Base-by-base conservation (phyloP, 2,888 invertebrate genomes). In the Clostera curtula region DNA sequence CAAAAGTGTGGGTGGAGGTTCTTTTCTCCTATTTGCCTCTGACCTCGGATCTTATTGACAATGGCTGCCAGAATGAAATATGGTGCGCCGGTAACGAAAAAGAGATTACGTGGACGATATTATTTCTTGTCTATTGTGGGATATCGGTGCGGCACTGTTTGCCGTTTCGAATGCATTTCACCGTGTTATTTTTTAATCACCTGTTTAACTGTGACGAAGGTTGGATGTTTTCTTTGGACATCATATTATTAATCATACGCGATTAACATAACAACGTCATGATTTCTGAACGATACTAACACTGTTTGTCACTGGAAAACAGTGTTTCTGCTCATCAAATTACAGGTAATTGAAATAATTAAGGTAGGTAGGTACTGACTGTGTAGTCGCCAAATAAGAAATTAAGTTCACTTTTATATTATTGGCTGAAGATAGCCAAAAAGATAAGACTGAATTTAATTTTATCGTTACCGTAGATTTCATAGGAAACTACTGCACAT, bases 21-120 rank as follows among this genome's bases (percentile, higher is more conserved):
- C 63, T 76, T 79, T 80, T 79, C 68, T 79, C 65, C 69, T 76
- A 74, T 77, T 80, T 80, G 80, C 75, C 74, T 71, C 72, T 76
- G 80, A 80, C 80, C 80, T 74, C 79, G 69, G 69, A 53, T 66
- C 61, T 62, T 76, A 79, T 79, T 80, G 80, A 82, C 83, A 83
- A 83, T 80, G 70, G 72, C 77, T 79, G 77, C 75, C 79, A 72
- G 75, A 70, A 82, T 82, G 80, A 83, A 80, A 79, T 82, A 83
- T 80, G 76, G 77, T 64, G 71, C 63, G 69, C 60, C 68, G 71
- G 64, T 73, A 73, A 80, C 71, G 69, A 72, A 79, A 77, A 72
- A 74, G 68, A 77, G 79, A 79, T 82, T 79, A 75, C 67, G 66
- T 68, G 69, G 66, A 72, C 64, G 74, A 76, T 75, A 76, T 76